phyloP scores from a whole-genome alignment of 2,888 invertebrate species.

The Noctua janthe region DNA sequence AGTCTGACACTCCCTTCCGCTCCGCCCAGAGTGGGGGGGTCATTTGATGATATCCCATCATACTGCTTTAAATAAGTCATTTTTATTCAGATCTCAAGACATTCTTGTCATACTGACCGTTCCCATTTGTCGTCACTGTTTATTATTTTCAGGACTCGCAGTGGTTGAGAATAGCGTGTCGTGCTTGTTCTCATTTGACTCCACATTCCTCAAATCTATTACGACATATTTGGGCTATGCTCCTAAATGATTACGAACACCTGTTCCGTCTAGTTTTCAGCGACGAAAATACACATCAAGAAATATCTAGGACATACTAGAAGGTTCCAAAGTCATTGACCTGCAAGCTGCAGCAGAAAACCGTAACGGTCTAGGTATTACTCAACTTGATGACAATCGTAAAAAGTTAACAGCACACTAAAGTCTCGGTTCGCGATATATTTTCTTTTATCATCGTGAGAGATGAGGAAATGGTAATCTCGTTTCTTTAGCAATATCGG shows the following conservation, averaged over 20 bases:
- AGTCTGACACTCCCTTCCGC: too few species aligned
- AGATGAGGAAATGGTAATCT: constrained; percentile 31
- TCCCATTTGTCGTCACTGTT: neutral
- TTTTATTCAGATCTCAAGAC: neutral
- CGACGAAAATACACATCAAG: constrained; percentile 12
- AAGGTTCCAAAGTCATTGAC: constrained; percentile 50
- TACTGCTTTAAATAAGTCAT: neutral
- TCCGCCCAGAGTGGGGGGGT: too few species aligned
- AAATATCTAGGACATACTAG: constrained; percentile 42
- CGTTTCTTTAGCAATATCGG: neutral
- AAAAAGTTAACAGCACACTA: constrained; percentile 66
- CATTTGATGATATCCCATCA: too few species aligned
- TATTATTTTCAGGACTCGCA: neutral
- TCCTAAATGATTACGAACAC: constrained; percentile 15
- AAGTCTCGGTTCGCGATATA: constrained; percentile 56
- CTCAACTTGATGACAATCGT: constrained; percentile 67
- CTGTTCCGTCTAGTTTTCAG: constrained; percentile 9
- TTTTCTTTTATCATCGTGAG: constrained; percentile 46
- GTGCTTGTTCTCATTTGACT: neutral
- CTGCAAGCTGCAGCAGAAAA: constrained; percentile 38
- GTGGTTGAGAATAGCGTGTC: neutral
- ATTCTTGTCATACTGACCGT: neutral
- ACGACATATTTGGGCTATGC: neutral
- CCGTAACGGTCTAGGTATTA: constrained; percentile 53
- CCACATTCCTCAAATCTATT: neutral